Conservation (phyloP, 2,113 vertebrate genomes). For the Meleagris gallopavo region DNA sequence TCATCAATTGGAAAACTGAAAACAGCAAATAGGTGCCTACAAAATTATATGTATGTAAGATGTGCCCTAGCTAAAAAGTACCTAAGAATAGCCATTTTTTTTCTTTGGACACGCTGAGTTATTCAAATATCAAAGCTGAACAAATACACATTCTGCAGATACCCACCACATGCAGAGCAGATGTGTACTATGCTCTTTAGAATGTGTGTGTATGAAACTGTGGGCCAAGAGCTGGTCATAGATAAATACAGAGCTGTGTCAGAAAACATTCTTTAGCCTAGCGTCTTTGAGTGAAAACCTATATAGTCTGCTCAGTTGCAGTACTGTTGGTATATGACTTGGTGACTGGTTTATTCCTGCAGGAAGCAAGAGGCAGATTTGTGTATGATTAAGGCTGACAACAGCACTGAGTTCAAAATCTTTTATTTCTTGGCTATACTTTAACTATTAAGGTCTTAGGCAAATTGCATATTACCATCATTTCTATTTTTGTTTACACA, state of each 20-base stretch:
- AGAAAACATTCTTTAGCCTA: neutral
- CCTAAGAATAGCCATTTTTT: neutral
- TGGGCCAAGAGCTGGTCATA: neutral
- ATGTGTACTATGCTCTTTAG: neutral
- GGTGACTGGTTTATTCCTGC: neutral
- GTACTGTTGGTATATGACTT: neutral
- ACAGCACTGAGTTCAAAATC: neutral
- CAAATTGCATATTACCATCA: neutral
- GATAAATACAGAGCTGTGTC: too few relatives aligned
- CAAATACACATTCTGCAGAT: neutral
- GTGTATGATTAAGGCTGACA: neutral
- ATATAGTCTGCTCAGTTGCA: accelerated
- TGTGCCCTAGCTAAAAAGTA: neutral
- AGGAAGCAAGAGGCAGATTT: neutral
- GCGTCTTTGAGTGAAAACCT: neutral
- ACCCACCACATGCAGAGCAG: neutral
- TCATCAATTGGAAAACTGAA: neutral
- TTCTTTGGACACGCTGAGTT: neutral
- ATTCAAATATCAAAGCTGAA: neutral
- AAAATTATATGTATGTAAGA: neutral
- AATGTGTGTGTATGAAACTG: neutral
- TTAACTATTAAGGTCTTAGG: neutral
- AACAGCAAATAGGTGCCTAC: neutral
- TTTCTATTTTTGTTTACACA: neutral
- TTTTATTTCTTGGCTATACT: neutral